These are phyloP conservation scores for Meleagris gallopavo DNA, from an alignment of 2,113 vertebrate genomes.

Conservation along the genomic window DNA sequence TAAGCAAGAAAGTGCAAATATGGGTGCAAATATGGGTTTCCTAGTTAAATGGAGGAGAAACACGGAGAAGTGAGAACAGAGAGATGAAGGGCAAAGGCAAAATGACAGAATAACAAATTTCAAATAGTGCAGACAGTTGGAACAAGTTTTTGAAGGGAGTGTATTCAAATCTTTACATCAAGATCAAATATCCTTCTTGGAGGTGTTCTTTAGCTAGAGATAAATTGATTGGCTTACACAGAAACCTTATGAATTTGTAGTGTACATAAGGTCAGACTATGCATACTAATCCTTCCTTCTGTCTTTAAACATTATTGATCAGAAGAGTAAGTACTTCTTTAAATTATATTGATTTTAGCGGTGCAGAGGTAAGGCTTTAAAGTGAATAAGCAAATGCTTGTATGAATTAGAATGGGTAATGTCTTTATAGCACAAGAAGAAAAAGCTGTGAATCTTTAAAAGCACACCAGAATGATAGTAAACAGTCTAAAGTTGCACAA, in stretches of 20 bases:
- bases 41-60: neutral
- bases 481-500: neutral
- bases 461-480: neutral
- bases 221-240: neutral
- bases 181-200: neutral
- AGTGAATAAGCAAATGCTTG: neutral
- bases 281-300: neutral
- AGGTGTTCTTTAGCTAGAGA: neutral
- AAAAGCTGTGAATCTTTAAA: neutral
- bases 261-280: neutral
- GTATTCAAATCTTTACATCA: neutral
- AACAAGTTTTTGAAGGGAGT: neutral
- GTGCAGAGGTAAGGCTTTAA: neutral
- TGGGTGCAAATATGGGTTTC: neutral
- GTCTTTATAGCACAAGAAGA: neutral
- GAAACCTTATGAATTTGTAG: neutral
- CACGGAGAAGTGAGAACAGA: neutral
- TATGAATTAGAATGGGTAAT: neutral
- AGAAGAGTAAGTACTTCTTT: neutral
- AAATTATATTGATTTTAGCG: neutral
- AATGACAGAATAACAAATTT: neutral
- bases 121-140: neutral
- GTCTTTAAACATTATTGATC: neutral
- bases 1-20: neutral
- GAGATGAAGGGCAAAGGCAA: neutral